Percentiles rank a stretch among this genome's conserved stretches.
Evolutionary conservation across 2,797 vertebrate species (phyloP).

Genomic region (Oophaga sylvatica): DNA sequence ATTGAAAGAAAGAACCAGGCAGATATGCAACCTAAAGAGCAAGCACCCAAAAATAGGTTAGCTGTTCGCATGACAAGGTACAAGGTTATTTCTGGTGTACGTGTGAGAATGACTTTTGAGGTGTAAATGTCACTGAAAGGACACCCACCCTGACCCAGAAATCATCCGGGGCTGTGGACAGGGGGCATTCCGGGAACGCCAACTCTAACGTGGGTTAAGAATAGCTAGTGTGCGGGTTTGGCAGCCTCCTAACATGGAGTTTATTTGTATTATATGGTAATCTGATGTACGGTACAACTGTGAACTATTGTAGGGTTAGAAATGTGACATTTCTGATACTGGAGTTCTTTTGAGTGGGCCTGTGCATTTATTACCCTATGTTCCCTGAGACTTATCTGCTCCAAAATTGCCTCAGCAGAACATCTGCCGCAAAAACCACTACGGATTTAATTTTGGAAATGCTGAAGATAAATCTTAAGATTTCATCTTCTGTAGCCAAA

Average conservation of each 20-base stretch:
- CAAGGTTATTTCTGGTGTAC: constrained; percentile 67
- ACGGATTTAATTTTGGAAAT: no score
- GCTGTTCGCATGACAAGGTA: constrained; percentile 14
- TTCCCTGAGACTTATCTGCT: no score
- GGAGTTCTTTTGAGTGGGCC: neutral
- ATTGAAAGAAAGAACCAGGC: neutral
- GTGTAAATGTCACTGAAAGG: constrained; percentile 66
- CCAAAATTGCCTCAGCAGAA: no score
- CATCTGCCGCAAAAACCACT: no score
- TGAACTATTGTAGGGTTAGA: neutral
- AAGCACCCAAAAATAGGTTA: constrained; percentile 52
- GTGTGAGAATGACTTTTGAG: constrained; percentile 56
- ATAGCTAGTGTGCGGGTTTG: neutral
- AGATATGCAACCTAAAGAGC: constrained; percentile 39
- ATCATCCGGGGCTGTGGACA: neutral
- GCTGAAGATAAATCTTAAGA: no score
- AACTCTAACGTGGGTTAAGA: constrained; percentile 14
- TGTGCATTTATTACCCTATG: no score
- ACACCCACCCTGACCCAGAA: neutral
- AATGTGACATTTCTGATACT: neutral
- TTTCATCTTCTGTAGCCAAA: no score
- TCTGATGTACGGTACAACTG: neutral
- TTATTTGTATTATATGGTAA: neutral
- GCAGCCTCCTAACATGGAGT: neutral
- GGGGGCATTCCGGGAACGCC: constrained; percentile 8